Conservation (phyloP, 1,140 invertebrate species). For the Aphis gossypii region DNA sequence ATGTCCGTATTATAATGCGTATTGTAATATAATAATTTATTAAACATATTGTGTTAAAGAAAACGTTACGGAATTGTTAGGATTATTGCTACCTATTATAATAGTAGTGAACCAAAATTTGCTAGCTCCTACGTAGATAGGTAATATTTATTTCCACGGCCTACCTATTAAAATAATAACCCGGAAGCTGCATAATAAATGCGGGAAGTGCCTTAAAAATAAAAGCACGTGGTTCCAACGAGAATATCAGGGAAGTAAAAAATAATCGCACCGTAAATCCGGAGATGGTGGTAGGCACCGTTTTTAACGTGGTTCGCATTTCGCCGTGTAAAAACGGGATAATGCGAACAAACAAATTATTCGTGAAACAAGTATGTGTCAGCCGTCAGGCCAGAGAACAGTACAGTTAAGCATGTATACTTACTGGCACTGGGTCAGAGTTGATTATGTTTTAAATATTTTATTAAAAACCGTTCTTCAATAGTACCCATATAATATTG, state of each 20-base stretch:
- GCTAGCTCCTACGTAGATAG: too few relatives aligned
- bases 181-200: too few relatives aligned
- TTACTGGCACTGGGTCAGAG: background rate
- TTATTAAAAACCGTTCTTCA: background rate
- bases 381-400: background rate
- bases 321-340: background rate
- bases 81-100: too few relatives aligned
- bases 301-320: background rate
- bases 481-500: background rate
- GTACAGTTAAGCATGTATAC: background rate
- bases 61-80: too few relatives aligned
- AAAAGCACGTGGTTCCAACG: background rate
- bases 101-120: too few relatives aligned
- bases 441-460: conserved; percentile 12
- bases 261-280: background rate
- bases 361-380: background rate
- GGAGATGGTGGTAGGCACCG: too few relatives aligned
- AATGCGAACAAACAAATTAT: background rate
- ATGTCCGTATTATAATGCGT: too few relatives aligned
- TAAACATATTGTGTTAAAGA: too few relatives aligned
- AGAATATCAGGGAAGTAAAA: background rate
- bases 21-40: too few relatives aligned
- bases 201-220: background rate
- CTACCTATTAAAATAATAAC: too few relatives aligned
- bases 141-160: too few relatives aligned